Conservation (phyloP, 2,797 vertebrate genomes). For the Arrhamphus sclerolepis region DNA sequence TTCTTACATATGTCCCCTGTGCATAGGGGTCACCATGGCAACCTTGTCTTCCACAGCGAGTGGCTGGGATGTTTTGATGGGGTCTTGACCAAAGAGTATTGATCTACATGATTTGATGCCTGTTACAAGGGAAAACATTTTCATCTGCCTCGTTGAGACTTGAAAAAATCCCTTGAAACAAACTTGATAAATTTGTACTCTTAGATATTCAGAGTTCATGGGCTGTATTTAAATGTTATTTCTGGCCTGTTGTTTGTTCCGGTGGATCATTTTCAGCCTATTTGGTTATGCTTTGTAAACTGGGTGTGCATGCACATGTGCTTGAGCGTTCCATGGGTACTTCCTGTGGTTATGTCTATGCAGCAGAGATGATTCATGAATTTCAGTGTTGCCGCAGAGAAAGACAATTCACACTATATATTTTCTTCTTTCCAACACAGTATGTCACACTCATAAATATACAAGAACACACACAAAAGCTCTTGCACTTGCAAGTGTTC, state of each 20-base stretch:
- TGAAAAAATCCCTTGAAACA: constrained; percentile 52
- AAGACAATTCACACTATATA: constrained; percentile 65
- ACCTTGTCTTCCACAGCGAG: constrained; percentile 55
- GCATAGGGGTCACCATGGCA: constrained; percentile 67
- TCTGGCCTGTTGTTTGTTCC: constrained; percentile 47
- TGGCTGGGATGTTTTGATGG: constrained; percentile 48
- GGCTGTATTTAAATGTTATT: constrained; percentile 45
- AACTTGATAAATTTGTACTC: constrained; percentile 48
- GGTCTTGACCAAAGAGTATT: constrained; percentile 64
- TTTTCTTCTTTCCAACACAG: constrained; percentile 59
- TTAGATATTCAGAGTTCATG: constrained; percentile 52
- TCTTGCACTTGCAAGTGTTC: constrained; percentile 47
- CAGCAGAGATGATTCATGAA: constrained; percentile 74
- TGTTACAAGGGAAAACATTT: constrained; percentile 61
- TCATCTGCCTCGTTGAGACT: constrained; percentile 32
- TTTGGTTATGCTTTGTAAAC: constrained; percentile 38
- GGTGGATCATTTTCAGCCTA: constrained; percentile 26
- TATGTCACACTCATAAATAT: constrained; percentile 31
- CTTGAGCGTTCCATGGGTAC: constrained; percentile 67
- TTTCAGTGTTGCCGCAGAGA: constrained; percentile 60
- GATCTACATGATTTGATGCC: constrained; percentile 68
- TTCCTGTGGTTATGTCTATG: constrained; percentile 67
- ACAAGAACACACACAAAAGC: constrained; percentile 30
- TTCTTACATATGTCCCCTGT: constrained; percentile 51
- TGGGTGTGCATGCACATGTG: constrained; percentile 20